Evolutionary conservation across 2,113 vertebrate species (phyloP), one percentile per base, ranked within the genome.

Genomic region (Brienomyrus longianalis): DNA sequence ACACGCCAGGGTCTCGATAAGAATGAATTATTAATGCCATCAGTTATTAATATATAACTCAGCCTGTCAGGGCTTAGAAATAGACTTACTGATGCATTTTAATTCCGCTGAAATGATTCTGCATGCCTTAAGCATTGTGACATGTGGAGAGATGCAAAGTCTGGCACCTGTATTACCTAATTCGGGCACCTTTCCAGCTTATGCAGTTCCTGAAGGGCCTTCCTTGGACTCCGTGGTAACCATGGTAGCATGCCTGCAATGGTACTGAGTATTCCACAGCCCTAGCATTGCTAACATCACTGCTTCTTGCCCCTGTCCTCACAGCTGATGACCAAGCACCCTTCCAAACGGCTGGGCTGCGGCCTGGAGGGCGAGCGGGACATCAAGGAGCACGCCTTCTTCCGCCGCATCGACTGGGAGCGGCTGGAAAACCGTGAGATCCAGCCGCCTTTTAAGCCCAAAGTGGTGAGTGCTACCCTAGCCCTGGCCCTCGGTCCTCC

Each of bases 321-420:
- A 47, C 51, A 99, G 98, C 94, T 99, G 87, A 99, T 99, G 98
- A 98, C 98, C 91, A 99, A 99, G 93, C 98, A 99, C 89, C 98
- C 98, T 0, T 97, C 97, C 89, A 99, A 99, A 94, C 97, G 98
- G 70, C 96, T 99, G 92, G 98, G 98, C 94, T 99, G 98, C 0
- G 95, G 97, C 70, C 52, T 89, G 0, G 98, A 99, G 92, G 98
- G 98, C 0, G 98, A 98, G 91, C 92, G 97, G 88, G 98, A 99
- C 89, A 95, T 99, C 92, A 95, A 96, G 88, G 98, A 99, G 11
- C 98, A 99, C 0, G 96, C 97, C 89, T 99, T 99, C 95, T 99
- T 99, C 96, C 96, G 98, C 92, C 97, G 98, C 70, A 99, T 99
- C 66, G 98, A 99, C 96, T 99, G 98, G 98, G 98, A 98, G 1